A percentile compares a stretch with the other conserved stretches of the same genome.
Conservation (phyloP, 2,113 vertebrate species). For the Bufo gargarizans region DNA sequence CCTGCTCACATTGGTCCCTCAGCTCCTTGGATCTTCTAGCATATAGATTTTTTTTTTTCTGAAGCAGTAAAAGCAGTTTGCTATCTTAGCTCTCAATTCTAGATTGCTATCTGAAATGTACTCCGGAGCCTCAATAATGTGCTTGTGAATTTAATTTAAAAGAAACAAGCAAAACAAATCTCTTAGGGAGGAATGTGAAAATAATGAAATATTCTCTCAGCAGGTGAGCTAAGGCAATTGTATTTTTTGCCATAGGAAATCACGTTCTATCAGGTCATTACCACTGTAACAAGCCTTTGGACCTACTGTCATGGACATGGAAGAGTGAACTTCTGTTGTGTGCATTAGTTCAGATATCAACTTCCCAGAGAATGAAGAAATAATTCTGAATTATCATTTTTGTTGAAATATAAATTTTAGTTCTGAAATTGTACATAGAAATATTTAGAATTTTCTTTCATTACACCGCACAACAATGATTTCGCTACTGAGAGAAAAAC, state of each 20-base stretch:
- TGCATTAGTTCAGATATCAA: constrained; percentile 84
- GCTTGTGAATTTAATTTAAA: constrained; percentile 82
- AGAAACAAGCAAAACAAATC: constrained; percentile 82
- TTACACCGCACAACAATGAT: no score
- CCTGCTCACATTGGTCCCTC: not conserved
- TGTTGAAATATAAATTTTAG: not conserved
- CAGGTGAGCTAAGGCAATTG: constrained; percentile 80
- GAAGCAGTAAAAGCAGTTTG: constrained; percentile 46
- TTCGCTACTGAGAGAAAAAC: no score
- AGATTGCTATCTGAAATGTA: constrained; percentile 65
- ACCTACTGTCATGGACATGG: constrained; percentile 85
- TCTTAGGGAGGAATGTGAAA: constrained; percentile 78
- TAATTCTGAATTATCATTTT: constrained; percentile 5
- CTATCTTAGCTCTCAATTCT: constrained; percentile 45
- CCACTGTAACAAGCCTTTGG: constrained; percentile 83
- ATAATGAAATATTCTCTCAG: constrained; percentile 87
- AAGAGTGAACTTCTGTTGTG: constrained; percentile 83
- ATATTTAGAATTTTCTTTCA: not conserved
- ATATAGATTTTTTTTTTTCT: constrained; percentile 50
- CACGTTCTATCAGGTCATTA: constrained; percentile 81
- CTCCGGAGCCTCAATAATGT: constrained; percentile 76
- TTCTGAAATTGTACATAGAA: not conserved
- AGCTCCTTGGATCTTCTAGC: constrained; percentile 16
- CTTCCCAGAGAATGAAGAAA: constrained; percentile 74
- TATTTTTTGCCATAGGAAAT: constrained; percentile 77